Base-by-base conservation (phyloP, 2,797 vertebrate genomes). In the Spea hammondii region DNA sequence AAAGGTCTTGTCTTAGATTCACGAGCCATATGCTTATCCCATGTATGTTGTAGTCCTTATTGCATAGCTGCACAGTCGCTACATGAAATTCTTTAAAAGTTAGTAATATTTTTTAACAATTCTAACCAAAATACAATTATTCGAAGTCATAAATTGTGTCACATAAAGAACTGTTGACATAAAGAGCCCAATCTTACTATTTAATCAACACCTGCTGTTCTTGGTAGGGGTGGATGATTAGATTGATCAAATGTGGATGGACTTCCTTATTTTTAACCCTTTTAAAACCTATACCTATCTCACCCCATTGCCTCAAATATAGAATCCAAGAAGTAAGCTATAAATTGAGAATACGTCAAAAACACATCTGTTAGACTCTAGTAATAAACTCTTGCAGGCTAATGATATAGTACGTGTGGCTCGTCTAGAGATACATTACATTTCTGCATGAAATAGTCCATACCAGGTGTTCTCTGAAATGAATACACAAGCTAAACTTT, bases 211-310 rank as follows among this genome's bases (percentile, higher is more conserved):
- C 67, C 64, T 51, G 53, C 13, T 47, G 50, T 49, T 75, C 62
- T 55, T 44, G 32, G 14, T 65, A 14, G 12, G 53, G 62, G 64
- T 60, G 48, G 64, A 32, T 74, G 71, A 69, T 74, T 64, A 74
- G 53, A 69, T 17, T 66, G 71, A 73, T 67, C 77, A 79, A 71
- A 79, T 79, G 77, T 72, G 68, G 71, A 67, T 12, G 47, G 50
- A 47, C 4, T 60, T 65, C 65, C 1, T 32, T 62, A 17, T 17
- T 62, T 67, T 6, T 7, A 67, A 32, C 32, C 32, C 32, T 32
- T 32, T 32, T 32, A 32, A 32, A 32, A 32, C 1, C 32, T 32
- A 32, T 32, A 32, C 32, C 32, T 32, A 2, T 32, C 32, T 32
- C 32, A 32, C 32, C 32, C 32, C 32, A 2, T 32, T 32, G 32